Evolutionary conservation across 1,140 invertebrate genomes (phyloP).

Genomic region (Protaetia brevitarsis): DNA sequence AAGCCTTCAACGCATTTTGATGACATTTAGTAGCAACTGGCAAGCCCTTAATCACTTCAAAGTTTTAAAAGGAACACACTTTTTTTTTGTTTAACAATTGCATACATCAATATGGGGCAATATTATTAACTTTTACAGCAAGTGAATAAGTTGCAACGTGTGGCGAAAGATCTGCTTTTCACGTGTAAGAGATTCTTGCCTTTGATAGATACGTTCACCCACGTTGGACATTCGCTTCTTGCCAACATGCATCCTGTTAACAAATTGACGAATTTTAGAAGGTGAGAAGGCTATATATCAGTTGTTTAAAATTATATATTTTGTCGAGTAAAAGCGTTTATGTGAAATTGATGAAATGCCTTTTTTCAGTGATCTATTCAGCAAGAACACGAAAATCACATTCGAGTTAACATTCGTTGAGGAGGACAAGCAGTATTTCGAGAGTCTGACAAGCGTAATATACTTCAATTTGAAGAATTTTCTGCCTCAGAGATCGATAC

Average conservation of each 20-base stretch:
- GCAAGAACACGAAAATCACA: not conserved
- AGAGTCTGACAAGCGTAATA: not conserved
- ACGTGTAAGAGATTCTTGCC: conserved; percentile 11
- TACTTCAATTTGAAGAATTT: conserved; percentile 13
- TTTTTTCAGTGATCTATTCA: not conserved
- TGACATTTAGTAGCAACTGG: too few relatives aligned
- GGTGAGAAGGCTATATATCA: not conserved
- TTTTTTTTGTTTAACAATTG: not conserved
- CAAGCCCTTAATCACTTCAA: too few relatives aligned
- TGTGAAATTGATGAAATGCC: too few relatives aligned
- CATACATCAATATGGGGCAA: not conserved
- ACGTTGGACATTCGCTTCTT: not conserved
- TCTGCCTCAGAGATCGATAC: not conserved
- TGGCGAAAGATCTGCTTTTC: not conserved
- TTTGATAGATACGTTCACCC: not conserved
- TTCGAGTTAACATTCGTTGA: not conserved
- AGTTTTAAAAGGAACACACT: too few relatives aligned
- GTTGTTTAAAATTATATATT: not conserved
- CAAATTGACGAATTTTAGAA: conserved; percentile 13
- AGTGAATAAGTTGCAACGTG: not conserved
- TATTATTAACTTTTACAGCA: conserved; percentile 16
- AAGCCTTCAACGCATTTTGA: too few relatives aligned
- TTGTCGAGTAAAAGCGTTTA: not conserved
- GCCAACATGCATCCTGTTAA: not conserved
- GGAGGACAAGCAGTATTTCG: conserved; percentile 8